Base-by-base conservation (phyloP, 2,888 invertebrate species). In the Cinara cedri region DNA sequence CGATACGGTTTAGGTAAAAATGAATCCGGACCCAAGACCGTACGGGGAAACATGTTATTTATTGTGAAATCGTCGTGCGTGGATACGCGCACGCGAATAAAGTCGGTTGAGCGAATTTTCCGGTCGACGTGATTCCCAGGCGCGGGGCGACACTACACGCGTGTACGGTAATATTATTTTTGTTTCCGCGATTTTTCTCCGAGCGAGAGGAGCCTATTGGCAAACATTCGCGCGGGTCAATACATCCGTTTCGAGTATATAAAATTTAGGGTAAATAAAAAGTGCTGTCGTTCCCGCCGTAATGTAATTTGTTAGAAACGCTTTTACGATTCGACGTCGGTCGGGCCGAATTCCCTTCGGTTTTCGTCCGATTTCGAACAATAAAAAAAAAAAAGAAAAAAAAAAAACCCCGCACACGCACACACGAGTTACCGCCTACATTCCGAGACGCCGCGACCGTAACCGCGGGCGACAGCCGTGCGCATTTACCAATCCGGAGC, bases 271-370 rank as follows among this genome's bases (percentile, higher is more conserved):
- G 24, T 26, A 60, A 65, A 65, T 65, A 65, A 65, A 65, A 65
- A 65, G 42, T 44, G 21, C 65, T 42, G 65, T 65, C 65, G 42
- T 44, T 65, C 44, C 44, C 11, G 34, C 34, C 34, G 65, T 65
- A 65, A 65, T 34, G 65, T 65, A 65, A 65, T 65, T 65, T 65
- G 44, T 65, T 65, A 44, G 65, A 44, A 34, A 44, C 21, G 14
- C 65, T 65, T 65, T 65, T 65, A 65, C 65, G 44, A 65, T 34
- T 42, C 44, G 44, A 19, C 60, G 26, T 24, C 44, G 42, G 21
- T 34, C 34, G 34, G 34, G 3, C 34, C 65, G 44, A 44, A 65
- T 65, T 65, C 65, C 65, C 65, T 65, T 65, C 65, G 65, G 21
- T 44, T 65, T 65, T 65, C 44, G 44, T 44, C 21, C 26, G 60